Conservation (phyloP, 2,797 vertebrate genomes). For the Danio tinwini region DNA sequence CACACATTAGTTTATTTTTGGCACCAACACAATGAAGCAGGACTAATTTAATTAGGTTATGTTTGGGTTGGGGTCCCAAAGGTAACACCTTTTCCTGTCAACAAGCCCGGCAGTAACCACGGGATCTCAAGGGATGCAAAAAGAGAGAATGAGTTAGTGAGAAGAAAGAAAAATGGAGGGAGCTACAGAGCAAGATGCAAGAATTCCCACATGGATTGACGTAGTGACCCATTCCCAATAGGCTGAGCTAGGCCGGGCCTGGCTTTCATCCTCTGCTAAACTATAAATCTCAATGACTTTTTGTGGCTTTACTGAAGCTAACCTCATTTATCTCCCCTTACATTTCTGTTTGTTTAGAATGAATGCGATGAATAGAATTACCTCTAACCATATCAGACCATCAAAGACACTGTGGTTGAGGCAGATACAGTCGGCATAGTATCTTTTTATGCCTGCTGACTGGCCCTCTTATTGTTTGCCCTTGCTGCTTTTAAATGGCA, state of each 20-base stretch:
- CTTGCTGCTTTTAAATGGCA: constrained; percentile 43
- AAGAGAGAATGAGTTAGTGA: not conserved
- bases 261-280: constrained; percentile 31
- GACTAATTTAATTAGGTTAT: constrained; percentile 59
- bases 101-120: constrained; percentile 27
- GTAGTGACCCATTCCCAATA: constrained; percentile 19
- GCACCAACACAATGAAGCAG: constrained; percentile 51
- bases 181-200: constrained; percentile 25
- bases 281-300: constrained; percentile 40
- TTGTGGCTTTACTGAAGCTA: constrained; percentile 33
- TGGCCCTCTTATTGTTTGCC: constrained; percentile 31
- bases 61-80: constrained; percentile 51
- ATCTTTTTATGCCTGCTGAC: constrained; percentile 20
- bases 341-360: constrained; percentile 49
- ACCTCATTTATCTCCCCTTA: constrained; percentile 29
- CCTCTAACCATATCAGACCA: constrained; percentile 45
- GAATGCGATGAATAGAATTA: constrained; percentile 49
- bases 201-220: constrained; percentile 24
- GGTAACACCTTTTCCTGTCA: constrained; percentile 46
- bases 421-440: constrained; percentile 22
- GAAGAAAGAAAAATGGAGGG: constrained; percentile 14
- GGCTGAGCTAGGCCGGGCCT: constrained; percentile 7
- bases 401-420: constrained; percentile 38
- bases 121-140: constrained; percentile 2
- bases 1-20: constrained; percentile 41